Evolutionary conservation across 2,888 invertebrate species (phyloP), one percentile per base, ranked within the genome.

Genomic region (Drosophila prolongata): DNA sequence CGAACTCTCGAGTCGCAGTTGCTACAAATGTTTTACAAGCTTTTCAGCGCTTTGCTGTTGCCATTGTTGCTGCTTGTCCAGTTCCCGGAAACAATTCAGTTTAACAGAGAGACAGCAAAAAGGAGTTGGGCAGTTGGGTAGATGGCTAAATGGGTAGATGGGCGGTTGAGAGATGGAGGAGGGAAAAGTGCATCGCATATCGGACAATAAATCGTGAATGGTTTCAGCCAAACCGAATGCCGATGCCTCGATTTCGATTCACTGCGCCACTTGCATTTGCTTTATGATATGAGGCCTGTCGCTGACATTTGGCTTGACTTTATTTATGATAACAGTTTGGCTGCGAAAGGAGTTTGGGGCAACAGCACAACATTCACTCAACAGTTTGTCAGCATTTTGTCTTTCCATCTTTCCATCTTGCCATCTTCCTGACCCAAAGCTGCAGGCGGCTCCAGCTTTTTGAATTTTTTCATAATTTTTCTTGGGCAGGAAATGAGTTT

Each of bases 11-110:
- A 78, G 73, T 68, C 70, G 77, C 80, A 87, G 86, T 83, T 86
- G 86, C 80, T 81, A 85, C 88, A 88, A 88, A 84, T 80, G 84
- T 84, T 87, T 84, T 88, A 88, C 85, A 81, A 84, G 84, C 79
- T 86, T 84, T 87, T 80, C 87, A 87, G 87, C 87, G 87, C 82
- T 87, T 85, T 69, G 73, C 59, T 75, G 57, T 55, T 70, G 58
- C 54, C 68, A 53, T 24, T 76, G 75, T 57, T 66, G 80, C 82
- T 85, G 83, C 75, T 75, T 77, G 30, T 8, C 30, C 86, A 83
- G 83, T 88, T 88, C 88, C 84, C 82, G 84, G 89, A 88, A 88
- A 88, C 88, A 88, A 88, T 88, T 89, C 88, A 80, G 85, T 86
- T 84, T 77, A 84, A 78, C 73, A 58, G 58, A 67, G 66, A 66